Evolutionary conservation across 1,140 invertebrate species (phyloP).

Genomic region (Drosophila fuyamai): DNA sequence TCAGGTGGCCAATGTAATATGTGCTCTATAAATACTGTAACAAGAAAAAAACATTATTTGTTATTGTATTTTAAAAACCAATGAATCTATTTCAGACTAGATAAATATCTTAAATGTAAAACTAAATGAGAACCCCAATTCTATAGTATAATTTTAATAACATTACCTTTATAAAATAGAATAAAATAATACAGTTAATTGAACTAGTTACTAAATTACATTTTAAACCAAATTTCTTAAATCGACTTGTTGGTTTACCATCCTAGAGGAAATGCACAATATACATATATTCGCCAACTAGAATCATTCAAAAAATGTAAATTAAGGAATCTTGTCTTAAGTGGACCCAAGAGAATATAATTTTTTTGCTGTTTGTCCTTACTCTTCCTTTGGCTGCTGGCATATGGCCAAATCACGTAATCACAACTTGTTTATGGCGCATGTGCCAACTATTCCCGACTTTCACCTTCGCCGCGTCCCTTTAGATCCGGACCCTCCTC

Average conservation of each 20-base stretch:
- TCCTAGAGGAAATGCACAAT: neutral
- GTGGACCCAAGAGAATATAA: constrained; percentile 11
- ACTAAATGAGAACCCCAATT: too few relatives aligned
- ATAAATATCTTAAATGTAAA: too few relatives aligned
- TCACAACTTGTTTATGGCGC: constrained; percentile 78
- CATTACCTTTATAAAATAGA: too few relatives aligned
- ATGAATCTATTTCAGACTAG: too few relatives aligned
- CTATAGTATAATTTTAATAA: too few relatives aligned
- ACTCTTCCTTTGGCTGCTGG: constrained; percentile 34
- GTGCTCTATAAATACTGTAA: too few relatives aligned
- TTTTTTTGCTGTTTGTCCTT: constrained; percentile 18
- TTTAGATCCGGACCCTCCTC: constrained; percentile 3
- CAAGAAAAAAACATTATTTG: too few relatives aligned
- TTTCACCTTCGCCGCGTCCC: constrained; percentile 11
- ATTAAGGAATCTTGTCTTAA: constrained; percentile 8
- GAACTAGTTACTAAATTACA: too few relatives aligned
- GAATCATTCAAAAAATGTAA: constrained; percentile 5
- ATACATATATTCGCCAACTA: neutral
- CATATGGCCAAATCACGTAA: constrained; percentile 81
- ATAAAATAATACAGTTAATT: too few relatives aligned
- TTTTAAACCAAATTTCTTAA: too few relatives aligned
- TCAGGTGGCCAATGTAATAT: too few relatives aligned
- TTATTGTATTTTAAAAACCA: too few relatives aligned
- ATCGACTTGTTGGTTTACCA: neutral
- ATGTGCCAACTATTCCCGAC: constrained; percentile 69